These are phyloP conservation scores for Pollicipes pollicipes DNA, from an alignment of 1,140 invertebrate species.

Conservation along the genomic window DNA sequence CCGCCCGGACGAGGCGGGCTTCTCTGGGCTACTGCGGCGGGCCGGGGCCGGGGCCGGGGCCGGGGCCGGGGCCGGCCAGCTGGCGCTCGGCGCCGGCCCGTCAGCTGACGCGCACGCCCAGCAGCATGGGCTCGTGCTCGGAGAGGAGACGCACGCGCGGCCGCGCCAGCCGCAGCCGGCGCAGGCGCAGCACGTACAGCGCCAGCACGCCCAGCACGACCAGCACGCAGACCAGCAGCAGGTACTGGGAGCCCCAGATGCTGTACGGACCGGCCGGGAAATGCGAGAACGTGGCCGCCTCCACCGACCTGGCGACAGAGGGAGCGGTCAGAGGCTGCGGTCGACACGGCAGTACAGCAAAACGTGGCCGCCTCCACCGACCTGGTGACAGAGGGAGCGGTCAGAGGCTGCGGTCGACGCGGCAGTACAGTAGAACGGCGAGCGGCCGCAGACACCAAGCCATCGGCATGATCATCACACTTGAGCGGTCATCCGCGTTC, in stretches of 20 bases:
- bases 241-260: not conserved
- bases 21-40: no score
- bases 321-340: no score
- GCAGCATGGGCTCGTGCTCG: not conserved
- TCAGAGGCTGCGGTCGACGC: no score
- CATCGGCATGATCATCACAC: no score
- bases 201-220: not conserved
- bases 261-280: not conserved
- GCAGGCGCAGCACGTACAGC: not conserved
- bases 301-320: not conserved
- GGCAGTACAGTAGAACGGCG: no score
- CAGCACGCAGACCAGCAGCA: not conserved
- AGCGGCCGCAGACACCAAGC: no score
- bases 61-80: not conserved
- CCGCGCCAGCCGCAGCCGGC: not conserved
- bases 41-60: no score
- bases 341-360: no score
- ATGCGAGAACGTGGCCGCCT: not conserved
- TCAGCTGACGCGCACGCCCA: not conserved
- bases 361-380: slow-evolving; percentile 1
- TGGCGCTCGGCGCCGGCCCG: no score
- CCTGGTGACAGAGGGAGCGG: no score
- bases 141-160: not conserved
- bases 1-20: no score
- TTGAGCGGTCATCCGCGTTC: no score